Evolutionary conservation across 1,140 invertebrate genomes (phyloP), one percentile per base, ranked within the genome.

Genomic region (Cephus cinctus): DNA sequence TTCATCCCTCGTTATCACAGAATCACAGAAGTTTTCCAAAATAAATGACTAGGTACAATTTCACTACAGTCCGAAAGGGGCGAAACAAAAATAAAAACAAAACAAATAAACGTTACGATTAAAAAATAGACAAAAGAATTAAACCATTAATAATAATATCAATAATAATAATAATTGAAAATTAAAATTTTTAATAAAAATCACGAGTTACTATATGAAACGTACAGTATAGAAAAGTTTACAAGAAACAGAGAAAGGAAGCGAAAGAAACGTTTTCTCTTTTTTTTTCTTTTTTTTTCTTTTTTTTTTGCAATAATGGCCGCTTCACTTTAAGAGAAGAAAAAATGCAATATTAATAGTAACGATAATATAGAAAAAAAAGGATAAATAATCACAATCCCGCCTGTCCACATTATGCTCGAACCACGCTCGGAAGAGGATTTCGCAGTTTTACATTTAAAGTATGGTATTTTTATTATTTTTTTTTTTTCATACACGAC

Each of bases 31-130:
- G 43, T 57, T 64, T 57, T 56, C 57, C 57, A 74, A 72, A 20
- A 8, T 15, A 36, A 73, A 74, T 77, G 73, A 77, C 75, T 77
- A 77, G 75, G 63, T 68, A 63, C 51, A 70, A 66, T 67, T 70
- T 73, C 59, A 59, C 60, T 66, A 68, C n/a, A n/a, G n/a, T n/a
- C n/a, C n/a, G n/a, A n/a, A n/a, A n/a, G n/a, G n/a, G n/a, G n/a
- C n/a, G n/a, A n/a, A n/a, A n/a, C n/a, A n/a, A n/a, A n/a, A n/a
- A n/a, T n/a, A n/a, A n/a, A n/a, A n/a, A n/a, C n/a, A n/a, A n/a
- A n/a, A n/a, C n/a, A n/a, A n/a, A n/a, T n/a, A n/a, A n/a, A n/a
- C n/a, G n/a, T n/a, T n/a, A n/a, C n/a, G n/a, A n/a, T n/a, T n/a
- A n/a, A n/a, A n/a, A n/a, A n/a, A n/a, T n/a, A n/a, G n/a, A n/a